Percentiles rank a stretch among this genome's conserved stretches.
These are phyloP conservation scores for Caenorhabditis elegans DNA, from an alignment of 1,140 invertebrate genomes.

Conservation along the genomic window WBcel235 BX284606.5:12460001-12460500, in stretches of 20 bases:
- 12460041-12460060: background rate
- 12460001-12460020: conserved; percentile 23
- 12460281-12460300: background rate
- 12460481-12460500: background rate
- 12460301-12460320: background rate
- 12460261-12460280: background rate
- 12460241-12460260: too few relatives aligned
- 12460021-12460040: background rate
- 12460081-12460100: background rate
- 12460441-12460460: background rate
- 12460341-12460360: background rate
- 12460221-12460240: background rate
- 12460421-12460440: background rate
- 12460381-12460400: background rate
- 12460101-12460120: background rate
- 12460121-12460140: too few relatives aligned
- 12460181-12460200: background rate
- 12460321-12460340: background rate
- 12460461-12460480: background rate
- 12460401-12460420: background rate
- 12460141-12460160: background rate
- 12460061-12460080: too few relatives aligned
- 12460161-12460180: background rate
- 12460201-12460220: background rate
- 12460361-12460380: background rate